Evolutionary conservation across 2,888 invertebrate species (phyloP), one percentile per base, ranked within the genome.

Genomic region (Tetropium fuscum): DNA sequence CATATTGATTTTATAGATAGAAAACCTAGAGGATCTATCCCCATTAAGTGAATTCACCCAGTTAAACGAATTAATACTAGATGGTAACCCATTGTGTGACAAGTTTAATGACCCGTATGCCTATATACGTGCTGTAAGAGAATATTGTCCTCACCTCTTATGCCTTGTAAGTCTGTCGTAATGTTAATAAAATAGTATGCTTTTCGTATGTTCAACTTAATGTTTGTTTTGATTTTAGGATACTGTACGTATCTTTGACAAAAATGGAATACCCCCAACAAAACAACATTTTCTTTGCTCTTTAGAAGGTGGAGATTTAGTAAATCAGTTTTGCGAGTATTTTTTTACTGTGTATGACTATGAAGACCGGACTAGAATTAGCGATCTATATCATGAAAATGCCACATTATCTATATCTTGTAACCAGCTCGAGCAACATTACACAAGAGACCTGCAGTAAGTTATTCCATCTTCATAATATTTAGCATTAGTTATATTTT

Each of bases 41-140:
- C 40, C 49, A 4, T 36, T 67, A 19, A 47, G 20, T 20, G 53
- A 55, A 16, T 57, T 61, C 4, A 20, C 22, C n/a, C 20, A 34
- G 15, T 41, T 64, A 11, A 47, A 40, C 15, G 11, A 11, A n/a
- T 11, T 67, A 11, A 53, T 13, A 19, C 53, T 67, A 32, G 53
- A 45, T 48, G 58, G 51, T 4, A 67, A 67, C 32, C 67, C 67
- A 13, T 19, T 67, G 16, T 67, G 67, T 48, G n/a, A n/a, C n/a
- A 40, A 47, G 2, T 44, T 56, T 8, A 61, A 61, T 44, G 32
- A 55, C n/a, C 49, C 43, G 25, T 48, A 51, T 10, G 48, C 58
- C 47, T 67, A 67, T 56, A 51, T 64, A n/a, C 11, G 48, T 5
- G 55, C 57, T 47, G 20, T 67, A n/a, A 63, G 58, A 25, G 45